These are phyloP conservation scores for Ancistrus triradiatus DNA, from an alignment of 2,113 vertebrate species.

Conservation along the genomic window DNA sequence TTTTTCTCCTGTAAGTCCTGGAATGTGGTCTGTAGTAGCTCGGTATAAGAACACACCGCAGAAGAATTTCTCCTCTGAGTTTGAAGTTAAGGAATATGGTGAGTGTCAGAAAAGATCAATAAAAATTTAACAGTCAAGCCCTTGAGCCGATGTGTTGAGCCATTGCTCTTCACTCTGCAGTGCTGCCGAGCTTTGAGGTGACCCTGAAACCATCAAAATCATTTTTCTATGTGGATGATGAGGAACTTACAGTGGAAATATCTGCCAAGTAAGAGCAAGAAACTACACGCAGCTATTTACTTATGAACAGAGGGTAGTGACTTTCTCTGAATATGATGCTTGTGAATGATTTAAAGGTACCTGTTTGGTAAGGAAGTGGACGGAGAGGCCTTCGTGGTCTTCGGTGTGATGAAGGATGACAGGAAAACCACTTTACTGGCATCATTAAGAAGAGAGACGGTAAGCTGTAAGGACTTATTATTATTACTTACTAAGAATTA, in stretches of 20 bases:
- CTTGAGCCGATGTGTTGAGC: background rate
- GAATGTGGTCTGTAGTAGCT: slow-evolving; percentile 46
- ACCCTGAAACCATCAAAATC: slow-evolving; percentile 50
- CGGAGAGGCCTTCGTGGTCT: slow-evolving; percentile 66
- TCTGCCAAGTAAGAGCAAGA: slow-evolving; percentile 35
- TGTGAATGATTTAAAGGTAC: slow-evolving; percentile 56
- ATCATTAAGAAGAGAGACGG: slow-evolving; percentile 59
- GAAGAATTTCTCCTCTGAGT: slow-evolving; percentile 49
- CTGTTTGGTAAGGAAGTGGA: slow-evolving; percentile 65
- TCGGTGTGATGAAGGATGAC: slow-evolving; percentile 55
- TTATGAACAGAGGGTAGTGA: too few relatives aligned
- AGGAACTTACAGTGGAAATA: slow-evolving; percentile 62
- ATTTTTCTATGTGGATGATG: slow-evolving; percentile 69
- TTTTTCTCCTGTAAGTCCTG: slow-evolving; percentile 30
- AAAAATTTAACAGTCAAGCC: background rate
- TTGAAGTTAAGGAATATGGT: slow-evolving; percentile 58
- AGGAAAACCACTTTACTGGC: slow-evolving; percentile 61
- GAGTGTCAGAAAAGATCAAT: background rate
- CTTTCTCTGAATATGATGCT: too few relatives aligned
- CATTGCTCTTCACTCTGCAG: slow-evolving; percentile 27
- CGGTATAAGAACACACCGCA: slow-evolving; percentile 40
- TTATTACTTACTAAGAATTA: too few relatives aligned
- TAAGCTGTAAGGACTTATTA: slow-evolving; percentile 35
- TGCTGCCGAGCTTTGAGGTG: slow-evolving; percentile 68
- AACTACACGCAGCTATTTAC: too few relatives aligned